These are phyloP conservation scores for Pseudomyrmex flavicornis DNA, from an alignment of 1,140 invertebrate genomes.

Conservation along the genomic window DNA sequence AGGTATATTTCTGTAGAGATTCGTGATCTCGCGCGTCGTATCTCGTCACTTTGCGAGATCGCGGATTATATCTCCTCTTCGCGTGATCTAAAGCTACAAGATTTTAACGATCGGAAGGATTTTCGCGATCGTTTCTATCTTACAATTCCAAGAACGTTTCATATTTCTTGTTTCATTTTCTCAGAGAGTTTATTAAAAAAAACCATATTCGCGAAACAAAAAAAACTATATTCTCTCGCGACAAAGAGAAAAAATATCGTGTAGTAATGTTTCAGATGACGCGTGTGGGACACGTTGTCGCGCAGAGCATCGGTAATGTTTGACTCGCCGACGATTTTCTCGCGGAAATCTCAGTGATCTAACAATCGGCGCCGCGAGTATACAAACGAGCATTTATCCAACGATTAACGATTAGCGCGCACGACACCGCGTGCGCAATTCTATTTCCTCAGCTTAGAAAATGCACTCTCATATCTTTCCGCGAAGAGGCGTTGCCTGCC, in stretches of 20 bases:
- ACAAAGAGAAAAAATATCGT: too few relatives aligned
- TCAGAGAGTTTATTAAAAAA: too few relatives aligned
- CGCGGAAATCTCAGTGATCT: conserved; percentile 13
- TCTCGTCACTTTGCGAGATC: conserved; percentile 2
- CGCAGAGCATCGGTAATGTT: background rate
- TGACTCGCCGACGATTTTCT: background rate
- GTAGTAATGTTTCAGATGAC: too few relatives aligned
- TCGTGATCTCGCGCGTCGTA: too few relatives aligned
- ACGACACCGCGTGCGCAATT: conserved; percentile 58
- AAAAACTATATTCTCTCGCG: too few relatives aligned
- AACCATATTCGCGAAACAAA: too few relatives aligned
- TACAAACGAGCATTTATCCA: conserved; percentile 51
- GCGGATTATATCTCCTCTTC: conserved; percentile 7
- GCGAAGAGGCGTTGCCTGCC: conserved; percentile 55
- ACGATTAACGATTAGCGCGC: conserved; percentile 56
- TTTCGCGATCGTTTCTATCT: background rate
- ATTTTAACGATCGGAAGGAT: too few relatives aligned
- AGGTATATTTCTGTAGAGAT: too few relatives aligned
- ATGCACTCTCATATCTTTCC: conserved; percentile 66
- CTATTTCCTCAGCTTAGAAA: conserved; percentile 65
- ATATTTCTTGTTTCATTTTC: too few relatives aligned
- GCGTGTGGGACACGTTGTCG: too few relatives aligned
- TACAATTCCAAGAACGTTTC: too few relatives aligned
- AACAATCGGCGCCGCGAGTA: background rate
- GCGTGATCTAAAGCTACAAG: background rate